These are phyloP conservation scores for Leptinotarsa peninsularis DNA, from an alignment of 2,888 invertebrate species.

Conservation along the genomic window DNA sequence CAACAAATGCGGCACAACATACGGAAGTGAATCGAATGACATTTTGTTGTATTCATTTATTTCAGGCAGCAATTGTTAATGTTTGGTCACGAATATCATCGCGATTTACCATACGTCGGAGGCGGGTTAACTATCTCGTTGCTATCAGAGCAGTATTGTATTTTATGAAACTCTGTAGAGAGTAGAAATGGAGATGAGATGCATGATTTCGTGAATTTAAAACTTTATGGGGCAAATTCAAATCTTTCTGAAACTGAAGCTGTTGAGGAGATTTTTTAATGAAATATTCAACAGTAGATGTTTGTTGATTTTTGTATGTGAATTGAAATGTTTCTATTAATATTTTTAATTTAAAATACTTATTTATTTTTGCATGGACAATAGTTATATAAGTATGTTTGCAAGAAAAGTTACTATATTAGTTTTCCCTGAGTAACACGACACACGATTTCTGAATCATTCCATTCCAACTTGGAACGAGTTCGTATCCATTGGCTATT, in stretches of 20 bases:
- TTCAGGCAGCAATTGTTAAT: slow-evolving; percentile 41
- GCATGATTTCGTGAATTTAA: too few relatives aligned
- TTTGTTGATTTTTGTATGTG: too few relatives aligned
- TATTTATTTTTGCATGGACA: too few relatives aligned
- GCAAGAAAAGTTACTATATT: neutral
- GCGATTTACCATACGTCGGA: slow-evolving; percentile 31
- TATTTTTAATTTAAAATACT: too few relatives aligned
- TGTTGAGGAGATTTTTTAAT: too few relatives aligned
- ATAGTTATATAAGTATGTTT: too few relatives aligned
- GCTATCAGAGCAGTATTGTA: slow-evolving; percentile 24
- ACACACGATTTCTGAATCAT: slow-evolving; percentile 25
- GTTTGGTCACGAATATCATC: slow-evolving; percentile 43
- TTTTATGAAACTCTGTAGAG: slow-evolving; percentile 3
- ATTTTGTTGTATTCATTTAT: slow-evolving; percentile 45
- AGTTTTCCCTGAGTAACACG: slow-evolving; percentile 2
- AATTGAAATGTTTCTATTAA: too few relatives aligned
- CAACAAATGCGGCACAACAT: slow-evolving; percentile 35
- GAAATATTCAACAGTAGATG: too few relatives aligned
- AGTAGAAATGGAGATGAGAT: too few relatives aligned
- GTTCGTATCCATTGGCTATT: neutral
- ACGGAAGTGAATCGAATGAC: slow-evolving; percentile 41
- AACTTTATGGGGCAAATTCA: too few relatives aligned
- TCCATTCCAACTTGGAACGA: slow-evolving; percentile 9
- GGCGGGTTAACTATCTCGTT: slow-evolving; percentile 25
- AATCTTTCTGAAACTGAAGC: too few relatives aligned